Evolutionary conservation across 2,113 vertebrate genomes (phyloP).

Genomic region (Petroica traversi): DNA sequence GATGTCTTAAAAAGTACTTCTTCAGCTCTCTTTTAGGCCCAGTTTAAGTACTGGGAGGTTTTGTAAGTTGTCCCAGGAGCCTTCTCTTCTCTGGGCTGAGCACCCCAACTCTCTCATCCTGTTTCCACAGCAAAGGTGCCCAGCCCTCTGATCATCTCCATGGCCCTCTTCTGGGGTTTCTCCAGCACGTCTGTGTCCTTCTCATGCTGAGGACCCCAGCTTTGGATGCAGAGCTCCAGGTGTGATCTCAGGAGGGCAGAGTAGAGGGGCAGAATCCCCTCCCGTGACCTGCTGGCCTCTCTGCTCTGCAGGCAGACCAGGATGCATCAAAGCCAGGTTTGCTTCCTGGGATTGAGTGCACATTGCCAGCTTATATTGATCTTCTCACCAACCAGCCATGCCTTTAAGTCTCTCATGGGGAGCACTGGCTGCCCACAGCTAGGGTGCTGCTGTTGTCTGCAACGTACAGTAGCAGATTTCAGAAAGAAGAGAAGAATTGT

Average conservation of each 20-base stretch:
- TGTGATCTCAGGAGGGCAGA: too few species aligned
- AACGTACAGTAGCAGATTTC: neutral
- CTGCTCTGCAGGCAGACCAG: neutral
- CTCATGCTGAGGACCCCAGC: neutral
- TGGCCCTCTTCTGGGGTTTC: neutral
- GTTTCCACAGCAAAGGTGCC: neutral
- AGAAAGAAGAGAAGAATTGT: conserved; percentile 7
- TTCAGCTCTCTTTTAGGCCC: neutral
- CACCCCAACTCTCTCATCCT: neutral
- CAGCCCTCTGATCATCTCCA: neutral
- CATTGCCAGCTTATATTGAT: neutral
- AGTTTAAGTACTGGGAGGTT: neutral
- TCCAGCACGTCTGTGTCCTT: neutral
- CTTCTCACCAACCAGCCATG: too few species aligned
- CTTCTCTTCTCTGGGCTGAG: neutral
- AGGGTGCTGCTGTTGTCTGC: neutral
- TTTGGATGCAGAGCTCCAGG: neutral
- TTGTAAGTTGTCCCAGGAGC: neutral
- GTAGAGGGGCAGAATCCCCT: neutral
- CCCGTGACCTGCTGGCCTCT: neutral
- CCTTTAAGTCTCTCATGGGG: neutral
- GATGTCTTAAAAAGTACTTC: neutral
- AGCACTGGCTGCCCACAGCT: neutral
- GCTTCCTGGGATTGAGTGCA: neutral
- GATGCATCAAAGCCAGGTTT: neutral